These are phyloP conservation scores for Drosophila tristis DNA, from an alignment of 1,140 invertebrate genomes.

Conservation along the genomic window DNA sequence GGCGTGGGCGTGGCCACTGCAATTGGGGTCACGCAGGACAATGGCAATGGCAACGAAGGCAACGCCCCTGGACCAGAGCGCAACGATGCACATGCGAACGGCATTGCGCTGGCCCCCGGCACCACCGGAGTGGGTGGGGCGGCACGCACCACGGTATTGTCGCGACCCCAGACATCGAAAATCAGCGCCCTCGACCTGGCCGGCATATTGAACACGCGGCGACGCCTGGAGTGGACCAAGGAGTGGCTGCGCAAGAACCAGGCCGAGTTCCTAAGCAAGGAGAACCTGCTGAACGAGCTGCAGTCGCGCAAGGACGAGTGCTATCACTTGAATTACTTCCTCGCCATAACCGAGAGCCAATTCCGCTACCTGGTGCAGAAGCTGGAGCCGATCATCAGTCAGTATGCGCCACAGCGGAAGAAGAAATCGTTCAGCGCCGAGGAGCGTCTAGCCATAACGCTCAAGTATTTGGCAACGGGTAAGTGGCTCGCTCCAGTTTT, in stretches of 20 bases:
- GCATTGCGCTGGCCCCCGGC: conserved; percentile 14
- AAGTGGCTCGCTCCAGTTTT: conserved; percentile 8
- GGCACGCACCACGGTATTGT: conserved; percentile 65
- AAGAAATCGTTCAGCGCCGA: conserved; percentile 82
- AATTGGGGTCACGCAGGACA: conserved; percentile 75
- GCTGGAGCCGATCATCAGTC: conserved; percentile 76
- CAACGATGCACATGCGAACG: conserved; percentile 40
- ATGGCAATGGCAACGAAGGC: conserved; percentile 58
- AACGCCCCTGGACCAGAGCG: conserved; percentile 62
- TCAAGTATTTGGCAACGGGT: conserved; percentile 84
- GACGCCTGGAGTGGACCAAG: conserved; percentile 79
- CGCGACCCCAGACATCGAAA: conserved; percentile 71
- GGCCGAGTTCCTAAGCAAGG: conserved; percentile 75
- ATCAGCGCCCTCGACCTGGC: conserved; percentile 77
- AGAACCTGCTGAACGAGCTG: conserved; percentile 75
- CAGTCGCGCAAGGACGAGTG: conserved; percentile 80
- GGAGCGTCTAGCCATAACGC: conserved; percentile 80
- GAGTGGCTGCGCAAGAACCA: conserved; percentile 83
- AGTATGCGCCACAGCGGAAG: conserved; percentile 79
- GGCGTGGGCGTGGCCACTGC: conserved; percentile 62
- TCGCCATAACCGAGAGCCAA: conserved; percentile 80
- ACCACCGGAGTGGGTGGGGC: conserved; percentile 52
- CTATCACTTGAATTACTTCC: conserved; percentile 83
- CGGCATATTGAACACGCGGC: conserved; percentile 74
- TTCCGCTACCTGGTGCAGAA: conserved; percentile 78